Percentiles rank a stretch among this genome's conserved stretches.
These are phyloP conservation scores for Sparidentex hasta DNA, from an alignment of 2,797 vertebrate genomes.

Conservation along the genomic window DNA sequence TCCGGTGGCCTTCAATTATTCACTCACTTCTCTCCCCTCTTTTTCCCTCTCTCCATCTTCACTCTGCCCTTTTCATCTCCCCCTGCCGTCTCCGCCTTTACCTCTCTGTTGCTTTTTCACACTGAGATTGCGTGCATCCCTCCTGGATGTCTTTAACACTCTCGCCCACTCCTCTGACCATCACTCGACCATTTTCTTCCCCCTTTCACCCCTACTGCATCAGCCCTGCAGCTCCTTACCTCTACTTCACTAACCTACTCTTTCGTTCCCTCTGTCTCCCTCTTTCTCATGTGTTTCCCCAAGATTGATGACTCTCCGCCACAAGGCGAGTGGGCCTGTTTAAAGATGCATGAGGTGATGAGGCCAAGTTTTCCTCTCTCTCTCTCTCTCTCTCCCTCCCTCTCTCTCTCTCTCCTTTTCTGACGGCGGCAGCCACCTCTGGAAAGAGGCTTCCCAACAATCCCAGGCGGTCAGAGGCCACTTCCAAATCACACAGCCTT, in stretches of 20 bases:
- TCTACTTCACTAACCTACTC: constrained; percentile 74
- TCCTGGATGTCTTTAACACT: constrained; percentile 48
- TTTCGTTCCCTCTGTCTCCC: constrained; percentile 57
- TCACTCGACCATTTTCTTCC: constrained; percentile 51
- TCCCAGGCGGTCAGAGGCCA: constrained; percentile 51
- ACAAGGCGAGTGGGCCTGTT: constrained; percentile 80
- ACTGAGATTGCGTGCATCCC: constrained; percentile 43
- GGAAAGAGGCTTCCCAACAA: constrained; percentile 41
- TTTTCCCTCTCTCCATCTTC: constrained; percentile 61
- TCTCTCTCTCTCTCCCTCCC: constrained; percentile 3
- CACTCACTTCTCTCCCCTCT: constrained; percentile 70
- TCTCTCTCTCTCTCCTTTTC: constrained; percentile 27
- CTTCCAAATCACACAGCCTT: constrained; percentile 48
- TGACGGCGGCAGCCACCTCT: constrained; percentile 55
- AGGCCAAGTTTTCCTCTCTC: constrained; percentile 73
- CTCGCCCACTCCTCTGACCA: constrained; percentile 38
- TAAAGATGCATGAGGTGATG: constrained; percentile 89
- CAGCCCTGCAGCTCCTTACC: constrained; percentile 61
- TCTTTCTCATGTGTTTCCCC: constrained; percentile 75
- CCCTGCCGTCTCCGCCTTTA: constrained; percentile 55
- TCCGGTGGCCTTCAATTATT: constrained; percentile 84
- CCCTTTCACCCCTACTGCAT: constrained; percentile 29
- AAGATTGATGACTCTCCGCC: constrained; percentile 87
- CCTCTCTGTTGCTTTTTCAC: constrained; percentile 53
- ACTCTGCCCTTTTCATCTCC: constrained; percentile 76